Conservation (phyloP, 2,888 invertebrate genomes). For the Beris morrisii region DNA sequence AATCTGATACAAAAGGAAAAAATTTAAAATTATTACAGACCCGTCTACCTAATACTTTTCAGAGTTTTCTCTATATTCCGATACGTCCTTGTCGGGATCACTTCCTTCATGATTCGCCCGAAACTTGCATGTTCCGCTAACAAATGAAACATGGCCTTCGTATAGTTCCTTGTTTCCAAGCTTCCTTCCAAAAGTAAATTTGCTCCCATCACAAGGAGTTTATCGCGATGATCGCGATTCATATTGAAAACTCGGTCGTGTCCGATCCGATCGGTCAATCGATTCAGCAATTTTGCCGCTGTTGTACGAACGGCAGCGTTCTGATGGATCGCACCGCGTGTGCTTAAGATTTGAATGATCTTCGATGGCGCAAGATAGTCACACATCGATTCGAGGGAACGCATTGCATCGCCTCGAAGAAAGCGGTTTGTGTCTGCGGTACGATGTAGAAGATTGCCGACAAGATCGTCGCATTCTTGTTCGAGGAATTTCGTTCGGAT, state of each 20-base stretch:
- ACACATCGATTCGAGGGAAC: constrained; percentile 80
- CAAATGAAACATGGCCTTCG: constrained; percentile 74
- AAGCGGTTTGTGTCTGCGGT: constrained; percentile 94
- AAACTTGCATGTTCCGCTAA: constrained; percentile 76
- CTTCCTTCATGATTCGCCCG: constrained; percentile 73
- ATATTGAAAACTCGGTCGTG: constrained; percentile 71
- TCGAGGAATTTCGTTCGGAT: constrained; percentile 62
- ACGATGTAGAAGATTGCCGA: constrained; percentile 77
- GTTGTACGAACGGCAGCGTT: constrained; percentile 86
- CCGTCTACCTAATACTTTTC: constrained; percentile 46
- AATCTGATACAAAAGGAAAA: no score
- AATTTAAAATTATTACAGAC: no score
- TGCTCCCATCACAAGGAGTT: constrained; percentile 77
- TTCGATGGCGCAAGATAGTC: constrained; percentile 72
- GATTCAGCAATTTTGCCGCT: constrained; percentile 74
- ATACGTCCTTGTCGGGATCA: constrained; percentile 76
- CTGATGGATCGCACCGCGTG: constrained; percentile 77
- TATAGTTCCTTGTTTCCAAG: constrained; percentile 80
- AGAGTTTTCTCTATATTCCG: constrained; percentile 84
- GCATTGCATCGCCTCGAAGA: constrained; percentile 79
- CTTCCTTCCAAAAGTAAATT: constrained; percentile 84
- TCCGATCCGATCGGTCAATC: constrained; percentile 73
- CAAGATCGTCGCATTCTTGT: constrained; percentile 84
- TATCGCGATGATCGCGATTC: constrained; percentile 76
- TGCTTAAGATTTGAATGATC: constrained; percentile 66